These are phyloP conservation scores for Gymnocheta viridis DNA, from an alignment of 2,888 invertebrate species.

Conservation along the genomic window DNA sequence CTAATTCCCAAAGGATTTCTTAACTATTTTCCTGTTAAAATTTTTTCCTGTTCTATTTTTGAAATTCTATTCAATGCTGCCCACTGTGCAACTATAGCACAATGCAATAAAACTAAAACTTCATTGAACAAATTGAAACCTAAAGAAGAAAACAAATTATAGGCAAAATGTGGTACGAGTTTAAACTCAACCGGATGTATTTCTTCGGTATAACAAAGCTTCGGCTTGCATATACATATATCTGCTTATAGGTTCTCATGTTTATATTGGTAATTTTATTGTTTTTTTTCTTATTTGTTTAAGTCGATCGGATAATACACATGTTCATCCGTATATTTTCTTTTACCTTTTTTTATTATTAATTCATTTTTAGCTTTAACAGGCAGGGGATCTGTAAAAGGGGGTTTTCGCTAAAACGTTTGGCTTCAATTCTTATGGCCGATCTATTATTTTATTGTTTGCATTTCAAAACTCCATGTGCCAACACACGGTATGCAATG, in stretches of 20 bases:
- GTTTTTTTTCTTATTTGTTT: slow-evolving; percentile 23
- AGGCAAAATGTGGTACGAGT: slow-evolving; percentile 45
- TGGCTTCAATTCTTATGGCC: slow-evolving; percentile 50
- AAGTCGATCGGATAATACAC: slow-evolving; percentile 63
- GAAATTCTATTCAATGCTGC: not conserved
- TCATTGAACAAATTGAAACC: slow-evolving; percentile 45
- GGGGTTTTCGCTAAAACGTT: slow-evolving; percentile 28
- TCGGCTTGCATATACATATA: not conserved
- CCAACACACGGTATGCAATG: slow-evolving; percentile 1
- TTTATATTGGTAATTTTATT: slow-evolving; percentile 50
- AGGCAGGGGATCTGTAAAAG: not conserved
- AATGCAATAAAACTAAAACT: slow-evolving; percentile 50
- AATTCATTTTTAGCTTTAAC: not conserved
- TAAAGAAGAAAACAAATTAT: slow-evolving; percentile 32
- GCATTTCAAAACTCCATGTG: slow-evolving; percentile 46
- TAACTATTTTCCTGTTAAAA: not conserved
- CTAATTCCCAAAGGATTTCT: too few species aligned
- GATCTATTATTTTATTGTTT: slow-evolving; percentile 41
- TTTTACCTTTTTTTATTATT: slow-evolving; percentile 18
- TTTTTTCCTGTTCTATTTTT: not conserved
- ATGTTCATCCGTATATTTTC: slow-evolving; percentile 64
- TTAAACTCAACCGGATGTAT: slow-evolving; percentile 66
- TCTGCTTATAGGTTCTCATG: slow-evolving; percentile 25
- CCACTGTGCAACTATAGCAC: slow-evolving; percentile 51
- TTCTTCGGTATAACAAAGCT: slow-evolving; percentile 53